phyloP scores from a whole-genome alignment of 2,113 vertebrate genomes.

The Melanocharis versteri region DNA sequence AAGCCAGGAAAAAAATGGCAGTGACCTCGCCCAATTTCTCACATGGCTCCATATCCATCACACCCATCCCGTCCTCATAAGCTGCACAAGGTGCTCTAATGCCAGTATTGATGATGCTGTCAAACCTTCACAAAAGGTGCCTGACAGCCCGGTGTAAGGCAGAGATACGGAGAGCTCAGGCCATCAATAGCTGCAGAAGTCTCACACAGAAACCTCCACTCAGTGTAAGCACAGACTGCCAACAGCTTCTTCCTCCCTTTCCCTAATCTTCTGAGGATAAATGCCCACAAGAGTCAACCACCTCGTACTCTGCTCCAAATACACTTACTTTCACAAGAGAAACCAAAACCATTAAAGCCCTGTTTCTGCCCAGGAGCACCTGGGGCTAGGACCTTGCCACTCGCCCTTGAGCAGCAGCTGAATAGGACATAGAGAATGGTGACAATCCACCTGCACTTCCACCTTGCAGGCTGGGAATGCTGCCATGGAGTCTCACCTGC shows the following conservation, averaged over 20 bases:
- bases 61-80: background rate
- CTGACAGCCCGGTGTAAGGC: background rate
- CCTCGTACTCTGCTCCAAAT: background rate
- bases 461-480: background rate
- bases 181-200: background rate
- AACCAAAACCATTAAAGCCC: background rate
- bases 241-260: background rate
- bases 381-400: background rate
- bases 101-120: slow-evolving; percentile 24
- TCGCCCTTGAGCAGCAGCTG: background rate
- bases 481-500: background rate
- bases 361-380: background rate
- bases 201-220: background rate
- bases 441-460: too few species aligned
- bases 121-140: slow-evolving; percentile 9
- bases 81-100: background rate
- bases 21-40: background rate
- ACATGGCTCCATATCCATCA: background rate
- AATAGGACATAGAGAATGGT: background rate
- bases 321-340: background rate
- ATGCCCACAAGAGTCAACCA: background rate
- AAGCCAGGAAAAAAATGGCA: background rate
- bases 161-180: background rate
- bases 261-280: background rate
- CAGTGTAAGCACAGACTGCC: background rate